Percentiles rank a stretch among this genome's conserved stretches.
These are phyloP conservation scores for Tympanuchus pallidicinctus DNA, from an alignment of 2,113 vertebrate species.

Conservation along the genomic window DNA sequence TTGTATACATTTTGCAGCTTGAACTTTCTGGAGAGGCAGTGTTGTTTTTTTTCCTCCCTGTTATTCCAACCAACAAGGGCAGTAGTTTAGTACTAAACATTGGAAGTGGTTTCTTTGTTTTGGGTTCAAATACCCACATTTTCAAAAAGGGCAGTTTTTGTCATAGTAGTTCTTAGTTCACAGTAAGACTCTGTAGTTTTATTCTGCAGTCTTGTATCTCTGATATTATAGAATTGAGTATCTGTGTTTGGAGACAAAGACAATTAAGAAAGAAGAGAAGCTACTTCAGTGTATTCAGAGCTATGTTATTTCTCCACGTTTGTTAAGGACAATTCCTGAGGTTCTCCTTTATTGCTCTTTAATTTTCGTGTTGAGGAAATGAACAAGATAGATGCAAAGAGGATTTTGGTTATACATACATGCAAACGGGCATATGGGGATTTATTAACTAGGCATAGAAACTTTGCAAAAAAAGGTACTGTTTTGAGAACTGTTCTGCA, in stretches of 20 bases:
- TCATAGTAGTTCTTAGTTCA: slow-evolving; percentile 47
- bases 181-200: slow-evolving; percentile 56
- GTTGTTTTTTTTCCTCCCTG: background rate
- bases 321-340: background rate
- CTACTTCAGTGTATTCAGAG: background rate
- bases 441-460: background rate
- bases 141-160: slow-evolving; percentile 31
- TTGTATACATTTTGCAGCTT: slow-evolving; percentile 23
- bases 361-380: slow-evolving; percentile 24
- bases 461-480: background rate
- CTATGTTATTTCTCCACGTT: background rate
- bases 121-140: slow-evolving; percentile 17
- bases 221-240: slow-evolving; percentile 35
- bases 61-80: background rate
- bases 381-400: background rate
- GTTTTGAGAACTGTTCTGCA: background rate
- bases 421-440: background rate
- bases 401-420: background rate
- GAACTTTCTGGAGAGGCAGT: slow-evolving; percentile 66
- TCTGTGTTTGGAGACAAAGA: slow-evolving; percentile 62
- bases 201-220: slow-evolving; percentile 9
- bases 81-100: slow-evolving; percentile 7
- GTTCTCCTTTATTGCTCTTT: background rate
- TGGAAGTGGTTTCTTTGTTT: slow-evolving; percentile 61
- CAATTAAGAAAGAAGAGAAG: slow-evolving; percentile 59